Conservation (phyloP, 2,797 vertebrate species). For the Mionectes olivaceus region DNA sequence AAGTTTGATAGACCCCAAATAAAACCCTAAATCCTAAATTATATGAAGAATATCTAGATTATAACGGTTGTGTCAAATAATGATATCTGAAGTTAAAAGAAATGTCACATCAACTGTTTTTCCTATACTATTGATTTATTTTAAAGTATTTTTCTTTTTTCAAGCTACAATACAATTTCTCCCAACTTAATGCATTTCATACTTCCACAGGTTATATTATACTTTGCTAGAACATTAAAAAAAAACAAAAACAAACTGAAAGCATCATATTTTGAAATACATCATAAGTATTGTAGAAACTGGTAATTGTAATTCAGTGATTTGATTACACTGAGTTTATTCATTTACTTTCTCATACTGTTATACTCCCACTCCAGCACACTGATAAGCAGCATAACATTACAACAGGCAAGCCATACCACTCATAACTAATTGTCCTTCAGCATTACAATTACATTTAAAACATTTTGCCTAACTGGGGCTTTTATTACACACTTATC, state of each 20-base stretch:
- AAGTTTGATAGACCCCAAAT: neutral
- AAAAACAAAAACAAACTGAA: neutral
- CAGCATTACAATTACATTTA: conserved; percentile 9
- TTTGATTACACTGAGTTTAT: conserved; percentile 53
- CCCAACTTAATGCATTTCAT: neutral
- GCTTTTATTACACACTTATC: neutral
- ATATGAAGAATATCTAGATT: neutral
- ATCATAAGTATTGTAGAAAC: conserved; percentile 12
- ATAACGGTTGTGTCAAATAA: neutral
- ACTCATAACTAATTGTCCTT: neutral
- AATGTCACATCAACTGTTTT: neutral
- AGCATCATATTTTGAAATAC: neutral
- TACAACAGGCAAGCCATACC: neutral
- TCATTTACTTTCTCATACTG: conserved; percentile 32
- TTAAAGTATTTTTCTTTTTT: neutral
- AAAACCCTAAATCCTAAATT: neutral
- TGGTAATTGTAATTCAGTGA: conserved; percentile 17
- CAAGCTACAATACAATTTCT: neutral
- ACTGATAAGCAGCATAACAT: neutral
- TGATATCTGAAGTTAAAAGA: neutral
- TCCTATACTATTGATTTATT: neutral
- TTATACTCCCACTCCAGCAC: conserved; percentile 9
- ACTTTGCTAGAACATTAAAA: neutral
- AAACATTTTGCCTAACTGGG: neutral
- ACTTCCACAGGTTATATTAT: neutral